Evolutionary conservation across 2,797 vertebrate species (phyloP).

Genomic region (Rhincodon typus): DNA sequence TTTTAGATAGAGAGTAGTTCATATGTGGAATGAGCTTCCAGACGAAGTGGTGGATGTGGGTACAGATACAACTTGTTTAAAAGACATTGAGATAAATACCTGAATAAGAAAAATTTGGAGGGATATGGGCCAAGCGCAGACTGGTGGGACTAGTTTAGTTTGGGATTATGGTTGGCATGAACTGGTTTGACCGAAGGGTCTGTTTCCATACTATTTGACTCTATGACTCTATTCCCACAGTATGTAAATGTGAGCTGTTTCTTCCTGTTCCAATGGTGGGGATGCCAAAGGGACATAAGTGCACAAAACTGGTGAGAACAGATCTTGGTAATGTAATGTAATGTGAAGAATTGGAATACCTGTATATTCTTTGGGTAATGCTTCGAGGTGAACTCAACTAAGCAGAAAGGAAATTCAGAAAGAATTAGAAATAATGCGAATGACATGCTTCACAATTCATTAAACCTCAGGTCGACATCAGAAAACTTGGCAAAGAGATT

Average conservation of each 20-base stretch:
- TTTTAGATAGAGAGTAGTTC: too few relatives aligned
- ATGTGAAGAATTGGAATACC: background rate
- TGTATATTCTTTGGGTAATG: constrained; percentile 2
- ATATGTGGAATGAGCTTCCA: too few relatives aligned
- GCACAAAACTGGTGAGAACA: background rate
- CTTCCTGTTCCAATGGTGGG: background rate
- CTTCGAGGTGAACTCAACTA: background rate
- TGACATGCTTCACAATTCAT: background rate
- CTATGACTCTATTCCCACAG: too few relatives aligned
- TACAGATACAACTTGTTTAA: too few relatives aligned
- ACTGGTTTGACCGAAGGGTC: too few relatives aligned
- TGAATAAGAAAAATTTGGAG: too few relatives aligned
- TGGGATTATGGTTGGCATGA: too few relatives aligned
- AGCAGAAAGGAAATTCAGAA: background rate
- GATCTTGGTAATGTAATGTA: background rate
- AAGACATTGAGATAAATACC: too few relatives aligned
- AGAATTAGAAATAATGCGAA: background rate
- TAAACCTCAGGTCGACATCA: background rate
- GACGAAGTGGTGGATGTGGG: too few relatives aligned
- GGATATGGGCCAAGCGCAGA: too few relatives aligned
- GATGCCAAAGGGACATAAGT: background rate
- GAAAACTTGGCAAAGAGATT: background rate
- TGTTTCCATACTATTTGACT: too few relatives aligned
- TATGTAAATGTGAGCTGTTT: background rate
- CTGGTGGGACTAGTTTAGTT: too few relatives aligned